Conservation (phyloP, 2,113 vertebrate genomes). For the Tauraco erythrolophus region DNA sequence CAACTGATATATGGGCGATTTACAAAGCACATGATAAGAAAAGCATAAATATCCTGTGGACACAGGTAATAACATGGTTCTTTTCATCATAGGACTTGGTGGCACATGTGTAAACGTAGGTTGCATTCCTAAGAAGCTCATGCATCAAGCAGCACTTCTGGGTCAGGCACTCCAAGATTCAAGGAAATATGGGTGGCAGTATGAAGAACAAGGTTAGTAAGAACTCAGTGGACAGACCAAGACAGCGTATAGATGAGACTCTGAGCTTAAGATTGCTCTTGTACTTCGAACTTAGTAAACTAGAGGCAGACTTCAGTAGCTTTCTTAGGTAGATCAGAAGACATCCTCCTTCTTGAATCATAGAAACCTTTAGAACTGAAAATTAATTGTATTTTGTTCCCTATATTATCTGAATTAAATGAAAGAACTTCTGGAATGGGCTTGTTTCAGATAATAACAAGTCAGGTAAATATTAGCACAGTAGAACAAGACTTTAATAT, state of each 20-base stretch:
- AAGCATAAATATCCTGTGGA: neutral
- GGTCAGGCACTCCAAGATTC: conserved; percentile 87
- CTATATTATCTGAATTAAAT: neutral
- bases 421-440: neutral
- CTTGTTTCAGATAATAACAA: neutral
- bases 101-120: conserved; percentile 97
- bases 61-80: neutral
- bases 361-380: neutral
- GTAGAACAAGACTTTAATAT: neutral
- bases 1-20: neutral
- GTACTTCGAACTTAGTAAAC: neutral
- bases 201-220: conserved; percentile 84
- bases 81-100: conserved; percentile 85
- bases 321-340: neutral
- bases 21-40: neutral
- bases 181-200: conserved; percentile 93
- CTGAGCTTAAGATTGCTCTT: neutral
- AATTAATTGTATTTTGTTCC: neutral
- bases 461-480: neutral
- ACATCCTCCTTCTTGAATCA: neutral
- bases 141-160: conserved; percentile 95
- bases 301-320: neutral
- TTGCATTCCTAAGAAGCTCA: conserved; percentile 97
- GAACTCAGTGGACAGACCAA: neutral
- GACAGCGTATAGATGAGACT: neutral